Base-by-base conservation (phyloP, 2,797 vertebrate genomes). In the Gymnothorax reevesii region DNA sequence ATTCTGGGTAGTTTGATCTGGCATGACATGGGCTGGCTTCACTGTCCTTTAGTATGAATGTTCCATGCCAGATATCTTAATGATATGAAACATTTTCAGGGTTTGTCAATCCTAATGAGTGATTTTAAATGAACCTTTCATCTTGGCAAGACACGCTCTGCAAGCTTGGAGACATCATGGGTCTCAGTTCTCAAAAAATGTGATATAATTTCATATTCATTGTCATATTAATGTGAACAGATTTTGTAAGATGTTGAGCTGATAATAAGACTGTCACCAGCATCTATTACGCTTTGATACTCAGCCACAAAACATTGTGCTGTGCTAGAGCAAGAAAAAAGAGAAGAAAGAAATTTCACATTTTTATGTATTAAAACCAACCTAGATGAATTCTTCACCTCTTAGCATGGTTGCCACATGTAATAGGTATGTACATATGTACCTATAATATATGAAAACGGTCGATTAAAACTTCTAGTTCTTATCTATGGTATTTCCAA, bases 221-320 rank as follows among this genome's bases (percentile, higher is more conserved):
- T 33, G 12, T 49, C 25, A 75, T 7, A 73, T 27, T 12, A 42
- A 33, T 33, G 25, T 75, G 33, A 75, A 49, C 71, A 49, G 33
- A 75, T 75, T 73, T 73, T 75, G 71, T 25, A 7, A 27, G 71
- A 75, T 75, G 71, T 27, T 13, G 71, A 75, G 71, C 33, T 75
- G 71, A 49, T 13, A 15, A 33, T 4, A 0, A 75, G 4, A 75
- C 27, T 27, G 25, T 25, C 8, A 27, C 27, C 69, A 73, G 69
- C 8, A 4, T 33, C 69, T 73, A 10, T 73, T 73, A 73, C 12
- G 27, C 33, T 75, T 75, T 75, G 71, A 75, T 17, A 7, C 33
- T 13, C 12, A 49, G 27, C 33, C 27, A 75, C 33, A 49, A 75
- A 75, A 15, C 71, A 49, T 17, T 15, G 71, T 49, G 71, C 49